A percentile compares a stretch with the other conserved stretches of the same genome.
phyloP scores from a whole-genome alignment of 2,888 invertebrate genomes.

The Euproctis similis region DNA sequence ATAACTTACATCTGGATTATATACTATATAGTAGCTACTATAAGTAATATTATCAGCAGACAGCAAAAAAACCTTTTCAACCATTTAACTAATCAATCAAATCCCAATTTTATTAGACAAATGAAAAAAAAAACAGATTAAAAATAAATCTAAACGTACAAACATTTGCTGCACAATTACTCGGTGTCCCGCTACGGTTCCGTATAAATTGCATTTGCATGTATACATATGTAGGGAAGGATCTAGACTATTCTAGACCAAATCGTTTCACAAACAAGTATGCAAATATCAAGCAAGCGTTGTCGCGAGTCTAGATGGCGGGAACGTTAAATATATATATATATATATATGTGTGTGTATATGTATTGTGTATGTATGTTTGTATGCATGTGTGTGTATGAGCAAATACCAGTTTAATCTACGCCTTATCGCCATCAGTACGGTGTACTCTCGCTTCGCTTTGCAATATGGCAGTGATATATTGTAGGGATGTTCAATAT shows the following conservation, averaged over 20 bases:
- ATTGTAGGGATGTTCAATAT: conserved; percentile 18
- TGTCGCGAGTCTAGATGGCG: conserved; percentile 53
- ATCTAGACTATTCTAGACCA: too few relatives aligned
- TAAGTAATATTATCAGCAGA: too few relatives aligned
- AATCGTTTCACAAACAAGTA: conserved; percentile 65
- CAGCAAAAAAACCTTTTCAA: too few relatives aligned
- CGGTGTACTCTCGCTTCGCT: conserved; percentile 21
- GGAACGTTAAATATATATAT: conserved; percentile 67
- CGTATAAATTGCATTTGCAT: conserved; percentile 46
- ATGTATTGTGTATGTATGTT: too few relatives aligned
- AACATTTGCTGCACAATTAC: conserved; percentile 22
- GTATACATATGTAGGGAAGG: conserved; percentile 46
- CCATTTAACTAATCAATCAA: too few relatives aligned
- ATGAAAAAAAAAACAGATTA: too few relatives aligned
- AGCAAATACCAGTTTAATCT: conserved; percentile 69
- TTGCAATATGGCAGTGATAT: conserved; percentile 17
- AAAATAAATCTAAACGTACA: too few relatives aligned
- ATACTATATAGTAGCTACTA: too few relatives aligned
- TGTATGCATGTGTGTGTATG: conserved; percentile 65
- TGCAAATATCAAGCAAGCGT: conserved; percentile 57
- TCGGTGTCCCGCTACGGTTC: conserved; percentile 20
- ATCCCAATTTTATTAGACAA: too few relatives aligned
- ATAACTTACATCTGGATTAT: too few relatives aligned
- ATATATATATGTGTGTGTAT: too few relatives aligned
- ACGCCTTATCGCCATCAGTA: conserved; percentile 54